Percentiles rank a stretch among this genome's conserved stretches.
Conservation (phyloP, 23 tunicate species). For the Ascidia mentula region DNA sequence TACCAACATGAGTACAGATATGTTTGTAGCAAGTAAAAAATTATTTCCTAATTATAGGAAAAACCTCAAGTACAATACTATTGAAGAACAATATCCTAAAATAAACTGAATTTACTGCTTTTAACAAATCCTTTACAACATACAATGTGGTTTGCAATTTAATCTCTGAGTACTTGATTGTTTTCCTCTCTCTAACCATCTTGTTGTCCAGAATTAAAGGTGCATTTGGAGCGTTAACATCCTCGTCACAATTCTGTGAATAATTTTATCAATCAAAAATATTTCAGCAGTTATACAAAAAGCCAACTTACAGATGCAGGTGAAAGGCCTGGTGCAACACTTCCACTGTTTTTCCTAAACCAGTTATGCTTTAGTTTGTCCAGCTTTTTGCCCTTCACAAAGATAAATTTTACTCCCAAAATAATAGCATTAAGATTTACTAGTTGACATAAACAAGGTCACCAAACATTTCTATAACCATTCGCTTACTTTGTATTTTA, state of each 20-base stretch:
- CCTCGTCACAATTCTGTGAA: slow-evolving; percentile 14
- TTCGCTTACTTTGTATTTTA: slow-evolving; percentile 69
- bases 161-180: slow-evolving; percentile 34
- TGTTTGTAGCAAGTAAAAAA: no score
- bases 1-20: no score
- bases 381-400: slow-evolving; percentile 66
- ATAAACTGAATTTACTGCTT: no score
- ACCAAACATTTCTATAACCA: no score
- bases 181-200: slow-evolving; percentile 39
- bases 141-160: slow-evolving; percentile 25
- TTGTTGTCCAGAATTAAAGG: slow-evolving; percentile 30
- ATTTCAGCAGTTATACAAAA: not conserved
- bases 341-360: slow-evolving; percentile 34
- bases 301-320: slow-evolving; percentile 41
- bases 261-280: not conserved
- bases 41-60: no score
- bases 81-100: no score
- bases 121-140: no score
- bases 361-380: slow-evolving; percentile 60
- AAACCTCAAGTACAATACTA: no score
- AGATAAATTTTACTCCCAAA: not conserved
- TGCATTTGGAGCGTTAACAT: not conserved
- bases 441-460: no score
- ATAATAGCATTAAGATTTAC: not conserved
- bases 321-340: slow-evolving; percentile 27